A percentile compares a stretch with the other conserved stretches of the same genome.
These are phyloP conservation scores for Pterostichus madidus DNA, from an alignment of 2,888 invertebrate species.

Conservation along the genomic window DNA sequence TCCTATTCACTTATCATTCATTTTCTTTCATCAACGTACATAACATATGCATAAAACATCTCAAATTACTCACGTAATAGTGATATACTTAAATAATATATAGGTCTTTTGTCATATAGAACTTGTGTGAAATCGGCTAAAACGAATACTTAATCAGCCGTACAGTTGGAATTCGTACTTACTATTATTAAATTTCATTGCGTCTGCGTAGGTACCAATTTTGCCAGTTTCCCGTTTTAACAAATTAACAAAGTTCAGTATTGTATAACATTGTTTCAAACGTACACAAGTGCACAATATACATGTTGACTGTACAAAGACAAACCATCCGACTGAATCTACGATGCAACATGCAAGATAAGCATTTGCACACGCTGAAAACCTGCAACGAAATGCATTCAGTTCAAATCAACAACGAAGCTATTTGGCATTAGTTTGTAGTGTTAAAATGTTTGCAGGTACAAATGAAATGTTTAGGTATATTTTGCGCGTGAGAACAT, in stretches of 20 bases:
- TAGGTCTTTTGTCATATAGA: no score
- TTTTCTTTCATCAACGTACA: no score
- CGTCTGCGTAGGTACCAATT: neutral
- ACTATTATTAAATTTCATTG: neutral
- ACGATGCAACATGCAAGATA: slow-evolving; percentile 18
- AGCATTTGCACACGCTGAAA: slow-evolving; percentile 29
- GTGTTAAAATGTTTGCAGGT: slow-evolving; percentile 1
- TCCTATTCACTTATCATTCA: no score
- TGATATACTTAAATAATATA: no score
- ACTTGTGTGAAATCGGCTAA: no score
- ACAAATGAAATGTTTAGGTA: slow-evolving; percentile 31
- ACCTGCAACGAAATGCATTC: slow-evolving; percentile 14
- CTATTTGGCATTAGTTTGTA: neutral
- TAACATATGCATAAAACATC: no score
- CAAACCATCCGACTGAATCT: slow-evolving; percentile 22
- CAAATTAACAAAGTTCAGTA: slow-evolving; percentile 48
- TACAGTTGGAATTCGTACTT: neutral
- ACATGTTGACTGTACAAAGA: slow-evolving; percentile 41
- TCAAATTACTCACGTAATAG: no score
- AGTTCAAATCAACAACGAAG: slow-evolving; percentile 7
- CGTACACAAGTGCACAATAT: slow-evolving; percentile 6
- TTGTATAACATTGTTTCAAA: slow-evolving; percentile 25
- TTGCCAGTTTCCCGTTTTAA: slow-evolving; percentile 5
- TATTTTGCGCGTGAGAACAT: slow-evolving; percentile 7
- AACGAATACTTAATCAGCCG: no score